Evolutionary conservation across 2,797 vertebrate genomes (phyloP).

Genomic region (Enteromius unitaeniatus): DNA sequence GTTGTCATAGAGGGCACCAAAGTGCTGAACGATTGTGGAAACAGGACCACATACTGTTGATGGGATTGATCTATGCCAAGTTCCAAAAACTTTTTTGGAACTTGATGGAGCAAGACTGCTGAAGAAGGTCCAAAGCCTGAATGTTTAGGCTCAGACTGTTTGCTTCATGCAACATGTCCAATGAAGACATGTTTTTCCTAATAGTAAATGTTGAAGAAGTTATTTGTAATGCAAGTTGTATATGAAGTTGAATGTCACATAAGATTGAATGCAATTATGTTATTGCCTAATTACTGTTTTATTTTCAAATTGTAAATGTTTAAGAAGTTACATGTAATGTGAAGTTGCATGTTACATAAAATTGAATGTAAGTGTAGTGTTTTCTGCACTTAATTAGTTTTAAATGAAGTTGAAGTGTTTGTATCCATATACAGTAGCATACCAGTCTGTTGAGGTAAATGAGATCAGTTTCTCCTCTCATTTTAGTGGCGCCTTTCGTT

Average conservation of each 20-base stretch:
- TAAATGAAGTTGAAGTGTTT: too few species aligned
- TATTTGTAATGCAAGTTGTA: neutral
- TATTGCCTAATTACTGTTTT: too few species aligned
- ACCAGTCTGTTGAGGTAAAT: neutral
- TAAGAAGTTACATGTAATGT: neutral
- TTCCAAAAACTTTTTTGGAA: neutral
- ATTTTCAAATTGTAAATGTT: too few species aligned
- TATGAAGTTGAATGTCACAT: too few species aligned
- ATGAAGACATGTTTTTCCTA: neutral
- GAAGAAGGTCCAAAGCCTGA: too few species aligned
- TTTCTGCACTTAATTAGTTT: too few species aligned
- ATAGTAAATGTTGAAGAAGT: slow-evolving; percentile 3
- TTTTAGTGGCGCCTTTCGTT: neutral
- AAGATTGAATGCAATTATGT: too few species aligned
- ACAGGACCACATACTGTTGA: neutral
- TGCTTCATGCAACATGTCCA: too few species aligned
- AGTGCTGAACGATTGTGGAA: too few species aligned
- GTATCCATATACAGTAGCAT: neutral
- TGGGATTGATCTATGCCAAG: neutral
- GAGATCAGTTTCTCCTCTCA: neutral
- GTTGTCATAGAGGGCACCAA: too few species aligned
- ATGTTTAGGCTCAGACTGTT: neutral
- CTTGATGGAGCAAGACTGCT: too few species aligned
- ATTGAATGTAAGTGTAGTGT: neutral
- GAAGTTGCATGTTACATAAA: neutral